Evolutionary conservation across 2,888 invertebrate genomes (phyloP).

Genomic region (Flexamia atlantica): DNA sequence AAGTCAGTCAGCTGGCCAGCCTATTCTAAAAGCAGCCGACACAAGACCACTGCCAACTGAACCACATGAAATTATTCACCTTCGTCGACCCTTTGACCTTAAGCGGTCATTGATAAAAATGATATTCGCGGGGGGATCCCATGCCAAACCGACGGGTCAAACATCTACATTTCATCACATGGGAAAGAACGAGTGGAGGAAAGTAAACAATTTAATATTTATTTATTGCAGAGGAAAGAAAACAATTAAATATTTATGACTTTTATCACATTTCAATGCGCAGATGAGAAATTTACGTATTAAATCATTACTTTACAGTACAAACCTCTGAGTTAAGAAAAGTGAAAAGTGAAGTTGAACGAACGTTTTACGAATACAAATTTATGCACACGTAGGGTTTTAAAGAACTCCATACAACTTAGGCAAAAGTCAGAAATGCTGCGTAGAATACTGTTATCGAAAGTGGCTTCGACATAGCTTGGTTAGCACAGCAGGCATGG

Average conservation of each 20-base stretch:
- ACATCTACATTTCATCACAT: not conserved
- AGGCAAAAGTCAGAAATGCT: too few species aligned
- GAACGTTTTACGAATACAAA: too few species aligned
- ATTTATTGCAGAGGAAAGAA: not conserved
- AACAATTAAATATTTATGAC: not conserved
- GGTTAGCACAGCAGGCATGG: too few species aligned
- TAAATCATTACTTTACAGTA: too few species aligned
- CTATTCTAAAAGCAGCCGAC: constrained; percentile 12
- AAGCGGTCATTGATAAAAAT: constrained; percentile 7
- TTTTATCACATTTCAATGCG: not conserved
- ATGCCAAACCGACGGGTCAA: not conserved
- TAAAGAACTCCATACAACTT: too few species aligned
- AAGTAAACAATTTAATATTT: not conserved
- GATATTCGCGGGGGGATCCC: not conserved
- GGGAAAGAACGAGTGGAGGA: constrained; percentile 5
- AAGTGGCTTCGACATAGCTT: too few species aligned
- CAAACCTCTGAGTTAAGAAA: too few species aligned
- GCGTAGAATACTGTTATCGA: too few species aligned
- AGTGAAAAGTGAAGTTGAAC: too few species aligned
- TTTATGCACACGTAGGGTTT: too few species aligned
- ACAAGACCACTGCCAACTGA: constrained; percentile 18
- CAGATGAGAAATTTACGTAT: too few species aligned
- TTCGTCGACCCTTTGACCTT: constrained; percentile 22
- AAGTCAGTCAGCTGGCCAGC: not conserved
- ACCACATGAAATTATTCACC: not conserved